A percentile compares a stretch with the other conserved stretches of the same genome.
Evolutionary conservation across 2,113 vertebrate genomes (phyloP).

Genomic region (Plestiodon gilberti): DNA sequence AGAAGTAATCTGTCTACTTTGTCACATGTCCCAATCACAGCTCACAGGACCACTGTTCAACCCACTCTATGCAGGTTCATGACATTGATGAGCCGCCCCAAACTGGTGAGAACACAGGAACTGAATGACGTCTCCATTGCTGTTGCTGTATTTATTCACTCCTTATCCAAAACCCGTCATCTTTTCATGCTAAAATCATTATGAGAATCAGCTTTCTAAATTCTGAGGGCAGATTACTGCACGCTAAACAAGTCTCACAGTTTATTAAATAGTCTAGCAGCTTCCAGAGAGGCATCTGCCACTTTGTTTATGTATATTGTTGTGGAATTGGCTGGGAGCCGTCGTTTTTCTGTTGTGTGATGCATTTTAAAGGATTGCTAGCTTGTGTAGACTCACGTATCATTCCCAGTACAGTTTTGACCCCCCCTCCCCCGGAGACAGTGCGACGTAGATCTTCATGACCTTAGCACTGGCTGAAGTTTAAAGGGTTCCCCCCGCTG

Average conservation of each 20-base stretch:
- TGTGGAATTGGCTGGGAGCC: background rate
- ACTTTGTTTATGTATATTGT: background rate
- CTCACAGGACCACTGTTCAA: no score
- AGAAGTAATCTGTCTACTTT: no score
- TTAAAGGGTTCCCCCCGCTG: background rate
- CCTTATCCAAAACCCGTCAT: background rate
- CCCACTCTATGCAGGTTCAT: no score
- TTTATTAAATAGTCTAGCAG: background rate
- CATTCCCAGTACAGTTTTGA: background rate
- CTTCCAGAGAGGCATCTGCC: background rate
- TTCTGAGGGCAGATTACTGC: background rate
- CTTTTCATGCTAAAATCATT: background rate
- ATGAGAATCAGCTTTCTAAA: background rate
- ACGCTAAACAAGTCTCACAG: background rate
- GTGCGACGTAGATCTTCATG: background rate
- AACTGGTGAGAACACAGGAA: background rate
- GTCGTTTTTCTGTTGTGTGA: background rate
- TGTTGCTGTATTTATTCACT: background rate
- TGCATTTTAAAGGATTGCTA: accelerated
- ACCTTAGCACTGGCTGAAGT: background rate
- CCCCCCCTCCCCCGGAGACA: background rate
- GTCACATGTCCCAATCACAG: no score
- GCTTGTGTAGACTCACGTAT: background rate
- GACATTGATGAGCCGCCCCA: background rate
- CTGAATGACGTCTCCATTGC: background rate